phyloP scores from a whole-genome alignment of 1,140 invertebrate genomes.

The Zophobas atratus region DNA sequence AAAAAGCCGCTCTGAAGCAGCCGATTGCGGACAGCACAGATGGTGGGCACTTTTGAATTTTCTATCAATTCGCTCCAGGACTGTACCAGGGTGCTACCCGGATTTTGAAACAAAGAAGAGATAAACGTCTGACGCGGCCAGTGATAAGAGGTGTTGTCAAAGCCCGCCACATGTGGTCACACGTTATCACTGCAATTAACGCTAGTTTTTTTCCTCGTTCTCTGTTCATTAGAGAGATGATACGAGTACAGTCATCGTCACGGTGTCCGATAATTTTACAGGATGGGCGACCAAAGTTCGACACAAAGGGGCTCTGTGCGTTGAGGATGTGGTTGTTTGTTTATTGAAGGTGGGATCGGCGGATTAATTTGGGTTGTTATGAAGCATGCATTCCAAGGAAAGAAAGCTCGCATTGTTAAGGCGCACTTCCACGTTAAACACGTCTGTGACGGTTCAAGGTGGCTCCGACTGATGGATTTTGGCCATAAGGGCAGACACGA shows the following conservation, averaged over 20 bases:
- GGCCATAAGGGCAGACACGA: too few relatives aligned
- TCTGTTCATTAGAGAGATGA: neutral
- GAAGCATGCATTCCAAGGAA: too few relatives aligned
- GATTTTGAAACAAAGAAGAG: neutral
- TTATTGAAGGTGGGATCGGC: neutral
- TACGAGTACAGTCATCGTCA: constrained; percentile 2
- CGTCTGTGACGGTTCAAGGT: too few relatives aligned
- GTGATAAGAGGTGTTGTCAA: constrained; percentile 14
- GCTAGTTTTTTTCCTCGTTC: constrained; percentile 7
- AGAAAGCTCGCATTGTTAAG: too few relatives aligned
- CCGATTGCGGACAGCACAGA: neutral
- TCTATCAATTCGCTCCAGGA: too few relatives aligned
- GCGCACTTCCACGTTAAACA: too few relatives aligned
- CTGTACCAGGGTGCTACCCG: too few relatives aligned
- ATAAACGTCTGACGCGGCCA: neutral
- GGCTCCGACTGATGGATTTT: too few relatives aligned
- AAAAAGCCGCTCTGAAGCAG: neutral
- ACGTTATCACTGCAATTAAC: neutral
- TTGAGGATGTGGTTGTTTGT: neutral
- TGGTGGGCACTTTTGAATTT: too few relatives aligned
- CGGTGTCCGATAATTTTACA: constrained; percentile 8
- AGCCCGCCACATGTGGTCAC: neutral
- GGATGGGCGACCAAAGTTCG: constrained; percentile 19
- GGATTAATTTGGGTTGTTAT: too few relatives aligned
- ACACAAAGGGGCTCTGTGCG: neutral